Conservation (phyloP, 2,797 vertebrate genomes). For the Petrocephalus sullivani region DNA sequence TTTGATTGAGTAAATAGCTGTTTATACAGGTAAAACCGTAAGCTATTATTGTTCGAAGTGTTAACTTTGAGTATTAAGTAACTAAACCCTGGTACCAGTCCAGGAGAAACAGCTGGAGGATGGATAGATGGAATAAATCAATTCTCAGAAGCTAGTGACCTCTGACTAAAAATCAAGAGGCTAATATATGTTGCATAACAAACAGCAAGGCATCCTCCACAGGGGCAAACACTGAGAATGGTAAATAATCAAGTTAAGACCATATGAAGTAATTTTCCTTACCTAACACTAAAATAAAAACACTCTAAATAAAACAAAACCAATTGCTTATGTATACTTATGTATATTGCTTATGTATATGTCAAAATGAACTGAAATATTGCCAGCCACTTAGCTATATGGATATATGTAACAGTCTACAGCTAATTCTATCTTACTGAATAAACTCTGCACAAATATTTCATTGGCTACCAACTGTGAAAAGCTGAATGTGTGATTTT, state of each 20-base stretch:
- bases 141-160: not conserved
- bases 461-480: not conserved
- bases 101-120: not conserved
- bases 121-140: not conserved
- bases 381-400: not conserved
- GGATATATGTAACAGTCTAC: not conserved
- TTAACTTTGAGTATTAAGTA: not conserved
- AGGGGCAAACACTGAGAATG: not conserved
- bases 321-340: not conserved
- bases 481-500: not conserved
- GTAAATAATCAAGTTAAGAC: not conserved
- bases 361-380: not conserved
- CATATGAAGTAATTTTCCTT: not conserved
- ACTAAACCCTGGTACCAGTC: not conserved
- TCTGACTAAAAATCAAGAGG: not conserved
- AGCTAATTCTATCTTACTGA: not conserved
- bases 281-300: not conserved
- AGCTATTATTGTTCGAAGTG: not conserved
- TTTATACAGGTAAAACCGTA: not conserved
- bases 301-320: not conserved
- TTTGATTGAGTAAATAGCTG: not conserved
- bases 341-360: not conserved
- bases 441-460: not conserved
- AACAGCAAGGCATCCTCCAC: not conserved
- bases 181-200: not conserved